Base-by-base conservation (phyloP, 2,113 vertebrate species). In the Morone saxatilis region DNA sequence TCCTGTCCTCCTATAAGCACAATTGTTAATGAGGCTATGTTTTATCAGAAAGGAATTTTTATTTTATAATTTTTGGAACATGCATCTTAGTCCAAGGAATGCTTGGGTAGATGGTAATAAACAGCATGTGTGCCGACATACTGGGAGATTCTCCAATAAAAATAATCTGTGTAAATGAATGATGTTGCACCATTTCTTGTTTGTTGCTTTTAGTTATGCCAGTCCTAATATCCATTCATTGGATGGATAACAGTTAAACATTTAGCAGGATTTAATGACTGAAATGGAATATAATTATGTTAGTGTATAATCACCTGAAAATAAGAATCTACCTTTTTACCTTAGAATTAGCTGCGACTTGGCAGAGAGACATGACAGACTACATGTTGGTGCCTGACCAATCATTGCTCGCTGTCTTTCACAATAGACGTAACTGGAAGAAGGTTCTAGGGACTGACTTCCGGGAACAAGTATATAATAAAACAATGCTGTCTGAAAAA, bases 11-110 rank as follows among this genome's bases (percentile, higher is more conserved):
- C 53, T 14, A n/a, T 73, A 63, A 79, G 63, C 47, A 62, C 70
- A 74, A 50, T 57, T 78, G 47, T 54, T 72, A 43, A 84, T 48
- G 17, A 59, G 53, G 16, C 19, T 7, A 8, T 22, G 19, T 47
- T 71, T 83, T 60, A 72, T 81, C 47, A 31, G 45, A 68, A 81
- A 81, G 60, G 19, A 20, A 45, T 75, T 61, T 60, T 31, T 11
- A 53, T 17, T 53, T 10, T 2, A 22, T 17, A 11, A 36, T 5
- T 70, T 56, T 54, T 51, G 7, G 45, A 47, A n/a, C 54, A 17
- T 36, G 31, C 43, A 68, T 60, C 60, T 51, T 60, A 59, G 20
- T 31, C 22, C 16, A 2, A 25, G 17, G 13, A 48, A n/a, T 59
- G 43, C 40, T 72, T 38, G 43, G 41, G 53, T 66, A 65, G 41